A percentile compares a stretch with the other conserved stretches of the same genome.
These are phyloP conservation scores for Drosophila heteroneura DNA, from an alignment of 2,888 invertebrate species.

Conservation along the genomic window DNA sequence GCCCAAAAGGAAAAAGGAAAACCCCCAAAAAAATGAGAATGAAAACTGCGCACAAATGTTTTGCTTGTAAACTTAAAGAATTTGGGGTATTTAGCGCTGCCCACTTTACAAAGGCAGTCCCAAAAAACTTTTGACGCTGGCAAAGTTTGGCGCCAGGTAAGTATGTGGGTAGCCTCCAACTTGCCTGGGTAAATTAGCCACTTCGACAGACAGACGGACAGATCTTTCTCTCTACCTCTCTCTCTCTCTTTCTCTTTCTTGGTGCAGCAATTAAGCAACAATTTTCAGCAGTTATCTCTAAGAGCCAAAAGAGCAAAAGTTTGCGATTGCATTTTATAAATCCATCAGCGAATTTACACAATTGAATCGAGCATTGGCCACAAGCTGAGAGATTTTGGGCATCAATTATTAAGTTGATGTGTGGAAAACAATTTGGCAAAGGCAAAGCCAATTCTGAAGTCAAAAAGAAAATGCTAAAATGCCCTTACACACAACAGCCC, in stretches of 20 bases:
- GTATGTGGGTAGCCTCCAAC: conserved; percentile 44
- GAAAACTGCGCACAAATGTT: conserved; percentile 77
- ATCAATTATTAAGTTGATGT: conserved; percentile 62
- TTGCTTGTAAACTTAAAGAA: conserved; percentile 81
- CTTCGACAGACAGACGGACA: background rate
- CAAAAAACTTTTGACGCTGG: conserved; percentile 53
- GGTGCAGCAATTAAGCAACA: conserved; percentile 75
- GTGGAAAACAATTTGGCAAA: conserved; percentile 40
- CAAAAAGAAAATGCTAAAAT: conserved; percentile 15
- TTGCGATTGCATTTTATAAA: conserved; percentile 48
- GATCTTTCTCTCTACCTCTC: background rate
- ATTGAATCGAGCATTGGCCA: conserved; percentile 37
- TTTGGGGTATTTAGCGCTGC: conserved; percentile 76
- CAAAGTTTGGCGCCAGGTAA: conserved; percentile 58
- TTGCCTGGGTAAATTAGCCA: conserved; percentile 66
- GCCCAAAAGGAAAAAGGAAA: conserved; percentile 32
- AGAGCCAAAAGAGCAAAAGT: conserved; percentile 14
- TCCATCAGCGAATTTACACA: conserved; percentile 56
- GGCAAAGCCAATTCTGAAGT: conserved; percentile 3
- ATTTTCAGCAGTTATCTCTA: conserved; percentile 70
- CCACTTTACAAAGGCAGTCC: conserved; percentile 51
- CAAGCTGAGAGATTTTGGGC: conserved; percentile 12
- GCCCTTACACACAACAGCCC: background rate
- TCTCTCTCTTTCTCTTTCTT: background rate
- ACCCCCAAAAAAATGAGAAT: conserved; percentile 11